Evolutionary conservation across 2,113 vertebrate species (phyloP).

Genomic region (Calidris pygmaea): DNA sequence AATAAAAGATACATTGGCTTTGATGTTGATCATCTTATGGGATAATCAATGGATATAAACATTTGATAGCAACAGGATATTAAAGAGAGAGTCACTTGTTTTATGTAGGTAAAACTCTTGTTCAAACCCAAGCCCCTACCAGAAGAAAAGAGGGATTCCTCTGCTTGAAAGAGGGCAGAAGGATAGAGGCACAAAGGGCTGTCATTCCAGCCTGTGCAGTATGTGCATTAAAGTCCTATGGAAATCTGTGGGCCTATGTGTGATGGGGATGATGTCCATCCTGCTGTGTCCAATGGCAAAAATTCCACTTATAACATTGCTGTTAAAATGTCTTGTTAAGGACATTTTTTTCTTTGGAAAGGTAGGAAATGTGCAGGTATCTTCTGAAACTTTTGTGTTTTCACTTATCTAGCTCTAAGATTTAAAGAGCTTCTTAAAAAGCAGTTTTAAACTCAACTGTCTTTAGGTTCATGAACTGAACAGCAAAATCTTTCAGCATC

Average conservation of each 20-base stretch:
- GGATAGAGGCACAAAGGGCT: not conserved
- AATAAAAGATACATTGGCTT: not conserved
- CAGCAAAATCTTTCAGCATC: not conserved
- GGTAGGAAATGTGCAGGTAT: not conserved
- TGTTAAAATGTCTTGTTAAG: not conserved
- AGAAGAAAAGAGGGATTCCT: not conserved
- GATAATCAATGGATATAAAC: not conserved
- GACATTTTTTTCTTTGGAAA: not conserved
- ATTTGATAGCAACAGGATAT: not conserved
- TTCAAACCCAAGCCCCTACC: not conserved
- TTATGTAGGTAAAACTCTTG: not conserved
- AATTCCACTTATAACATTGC: not conserved
- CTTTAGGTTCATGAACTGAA: not conserved
- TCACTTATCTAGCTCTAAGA: not conserved
- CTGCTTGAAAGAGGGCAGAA: not conserved
- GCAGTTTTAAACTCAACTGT: not conserved
- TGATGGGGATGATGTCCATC: not conserved
- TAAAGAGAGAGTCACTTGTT: not conserved
- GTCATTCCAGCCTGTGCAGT: not conserved
- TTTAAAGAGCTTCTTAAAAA: not conserved
- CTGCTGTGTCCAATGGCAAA: not conserved
- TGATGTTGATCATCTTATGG: not conserved
- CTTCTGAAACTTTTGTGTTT: not conserved
- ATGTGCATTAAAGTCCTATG: not conserved
- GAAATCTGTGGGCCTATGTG: not conserved